These are phyloP conservation scores for Dinothrombium tinctorium DNA, from an alignment of 1,140 invertebrate species.

Conservation along the genomic window DNA sequence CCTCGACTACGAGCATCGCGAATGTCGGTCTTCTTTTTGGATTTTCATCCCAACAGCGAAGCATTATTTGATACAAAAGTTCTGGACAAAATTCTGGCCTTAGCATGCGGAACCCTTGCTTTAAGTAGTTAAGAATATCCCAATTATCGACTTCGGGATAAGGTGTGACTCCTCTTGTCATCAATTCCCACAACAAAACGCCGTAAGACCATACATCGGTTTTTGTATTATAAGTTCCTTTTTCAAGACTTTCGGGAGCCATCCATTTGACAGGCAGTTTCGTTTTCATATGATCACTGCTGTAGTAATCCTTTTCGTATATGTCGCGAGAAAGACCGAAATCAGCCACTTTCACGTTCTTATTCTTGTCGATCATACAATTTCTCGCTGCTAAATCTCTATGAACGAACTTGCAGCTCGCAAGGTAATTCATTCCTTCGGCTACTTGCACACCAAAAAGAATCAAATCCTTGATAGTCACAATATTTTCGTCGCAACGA, in stretches of 20 bases:
- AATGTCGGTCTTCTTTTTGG: constrained; percentile 16
- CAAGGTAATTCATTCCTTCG: constrained; percentile 24
- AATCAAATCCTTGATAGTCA: constrained; percentile 25
- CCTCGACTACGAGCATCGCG: constrained; percentile 8
- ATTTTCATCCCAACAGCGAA: constrained; percentile 23
- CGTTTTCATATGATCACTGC: constrained; percentile 19
- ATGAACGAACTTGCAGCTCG: constrained; percentile 22
- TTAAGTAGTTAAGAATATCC: constrained; percentile 17
- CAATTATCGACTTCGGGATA: constrained; percentile 18
- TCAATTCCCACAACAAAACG: constrained; percentile 23
- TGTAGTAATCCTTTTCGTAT: constrained; percentile 23
- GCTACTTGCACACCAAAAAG: constrained; percentile 25
- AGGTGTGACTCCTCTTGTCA: constrained; percentile 20
- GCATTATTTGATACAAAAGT: constrained; percentile 23
- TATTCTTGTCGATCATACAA: constrained; percentile 25
- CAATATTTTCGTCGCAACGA: constrained; percentile 22
- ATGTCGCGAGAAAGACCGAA: constrained; percentile 23
- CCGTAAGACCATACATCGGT: constrained; percentile 25
- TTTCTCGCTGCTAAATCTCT: constrained; percentile 25
- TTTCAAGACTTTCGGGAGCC: constrained; percentile 22
- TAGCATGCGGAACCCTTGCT: constrained; percentile 16
- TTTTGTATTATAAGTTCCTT: constrained; percentile 18
- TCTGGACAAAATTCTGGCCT: constrained; percentile 19
- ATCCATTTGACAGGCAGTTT: constrained; percentile 22
- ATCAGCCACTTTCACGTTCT: constrained; percentile 23